Evolutionary conservation across 2,888 invertebrate species (phyloP).

Genomic region (Drosophila lutescens): DNA sequence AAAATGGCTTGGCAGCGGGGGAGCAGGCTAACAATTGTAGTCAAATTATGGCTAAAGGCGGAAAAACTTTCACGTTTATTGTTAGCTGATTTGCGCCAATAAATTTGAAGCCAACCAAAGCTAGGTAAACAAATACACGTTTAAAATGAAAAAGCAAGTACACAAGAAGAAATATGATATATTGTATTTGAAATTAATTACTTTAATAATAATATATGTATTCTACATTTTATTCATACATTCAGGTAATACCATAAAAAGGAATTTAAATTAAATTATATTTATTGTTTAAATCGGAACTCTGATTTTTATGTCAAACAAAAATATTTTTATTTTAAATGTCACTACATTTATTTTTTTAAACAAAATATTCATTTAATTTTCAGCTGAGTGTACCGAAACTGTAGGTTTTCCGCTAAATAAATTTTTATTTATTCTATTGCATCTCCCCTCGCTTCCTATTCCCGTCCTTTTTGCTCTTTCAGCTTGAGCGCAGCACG

Average conservation of each 20-base stretch:
- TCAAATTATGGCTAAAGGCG: conserved; percentile 40
- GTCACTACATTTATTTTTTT: too few species aligned
- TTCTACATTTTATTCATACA: too few species aligned
- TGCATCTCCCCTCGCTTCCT: conserved; percentile 4
- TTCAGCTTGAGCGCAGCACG: conserved; percentile 19
- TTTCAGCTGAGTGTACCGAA: conserved; percentile 20
- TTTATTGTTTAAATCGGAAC: too few species aligned
- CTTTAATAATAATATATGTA: too few species aligned
- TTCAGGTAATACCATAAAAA: too few species aligned
- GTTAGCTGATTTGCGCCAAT: conserved; percentile 54
- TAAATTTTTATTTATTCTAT: conserved; percentile 58
- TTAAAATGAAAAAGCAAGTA: not conserved
- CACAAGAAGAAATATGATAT: not conserved
- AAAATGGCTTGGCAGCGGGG: not conserved
- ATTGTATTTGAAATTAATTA: too few species aligned
- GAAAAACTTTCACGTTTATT: conserved; percentile 22
- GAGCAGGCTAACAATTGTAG: conserved; percentile 18
- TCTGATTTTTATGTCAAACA: too few species aligned
- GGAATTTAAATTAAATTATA: too few species aligned
- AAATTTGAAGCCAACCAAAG: conserved; percentile 52
- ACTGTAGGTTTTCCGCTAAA: conserved; percentile 52
- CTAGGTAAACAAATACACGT: conserved; percentile 24
- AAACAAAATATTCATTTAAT: not conserved
- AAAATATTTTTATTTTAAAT: not conserved
- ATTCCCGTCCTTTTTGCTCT: not conserved